Evolutionary conservation across 2,113 vertebrate species (phyloP).

Genomic region (Hippoglossus stenolepis): DNA sequence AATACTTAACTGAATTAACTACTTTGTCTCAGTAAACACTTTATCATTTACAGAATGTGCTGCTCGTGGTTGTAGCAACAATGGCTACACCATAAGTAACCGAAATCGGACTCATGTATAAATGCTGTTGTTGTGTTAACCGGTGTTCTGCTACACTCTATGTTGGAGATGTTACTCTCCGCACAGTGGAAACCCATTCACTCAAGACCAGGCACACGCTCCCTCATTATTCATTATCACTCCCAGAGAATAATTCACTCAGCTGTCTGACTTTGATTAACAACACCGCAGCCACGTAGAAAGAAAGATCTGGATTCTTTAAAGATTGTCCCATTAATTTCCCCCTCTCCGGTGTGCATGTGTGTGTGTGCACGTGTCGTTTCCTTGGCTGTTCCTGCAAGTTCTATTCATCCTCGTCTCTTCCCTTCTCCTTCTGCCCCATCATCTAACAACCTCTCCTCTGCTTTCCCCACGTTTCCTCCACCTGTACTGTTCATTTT

Average conservation of each 20-base stretch:
- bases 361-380: not conserved
- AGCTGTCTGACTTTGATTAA: slow-evolving; percentile 51
- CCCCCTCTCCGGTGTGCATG: not conserved
- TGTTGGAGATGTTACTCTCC: slow-evolving; percentile 12
- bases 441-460: slow-evolving; percentile 6
- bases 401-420: slow-evolving; percentile 8
- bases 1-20: too few species aligned
- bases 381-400: slow-evolving; percentile 7
- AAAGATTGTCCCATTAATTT: slow-evolving; percentile 55
- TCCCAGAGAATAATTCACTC: slow-evolving; percentile 39
- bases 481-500: slow-evolving; percentile 33
- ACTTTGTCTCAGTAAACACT: slow-evolving; percentile 18
- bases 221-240: slow-evolving; percentile 56
- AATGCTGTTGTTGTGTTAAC: slow-evolving; percentile 20
- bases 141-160: not conserved
- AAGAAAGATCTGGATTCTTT: slow-evolving; percentile 27
- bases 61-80: not conserved
- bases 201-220: slow-evolving; percentile 43
- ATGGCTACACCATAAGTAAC: slow-evolving; percentile 12
- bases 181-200: slow-evolving; percentile 26
- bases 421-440: not conserved
- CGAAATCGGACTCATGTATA: not conserved
- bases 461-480: slow-evolving; percentile 31
- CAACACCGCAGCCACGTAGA: slow-evolving; percentile 7
- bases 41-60: slow-evolving; percentile 2